These are phyloP conservation scores for Phoxinus phoxinus DNA, from an alignment of 2,113 vertebrate species.

Conservation along the genomic window DNA sequence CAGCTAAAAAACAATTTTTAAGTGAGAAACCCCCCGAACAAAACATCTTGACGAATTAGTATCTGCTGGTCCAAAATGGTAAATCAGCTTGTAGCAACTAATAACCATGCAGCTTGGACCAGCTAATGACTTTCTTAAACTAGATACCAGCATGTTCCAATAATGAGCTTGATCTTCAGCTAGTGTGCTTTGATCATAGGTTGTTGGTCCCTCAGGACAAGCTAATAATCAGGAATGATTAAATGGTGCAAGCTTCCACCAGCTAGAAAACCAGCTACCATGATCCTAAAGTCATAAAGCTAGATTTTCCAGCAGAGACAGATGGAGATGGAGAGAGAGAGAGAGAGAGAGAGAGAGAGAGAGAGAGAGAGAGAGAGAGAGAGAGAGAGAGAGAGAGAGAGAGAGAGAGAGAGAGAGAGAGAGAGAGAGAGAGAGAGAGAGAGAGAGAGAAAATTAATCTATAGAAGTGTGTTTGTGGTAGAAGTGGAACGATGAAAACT, in stretches of 20 bases:
- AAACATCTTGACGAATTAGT: neutral
- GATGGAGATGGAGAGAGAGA: neutral
- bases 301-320: neutral
- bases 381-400: neutral
- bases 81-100: neutral
- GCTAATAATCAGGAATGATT: neutral
- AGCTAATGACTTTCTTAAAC: neutral
- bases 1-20: neutral
- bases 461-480: conserved; percentile 1
- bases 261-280: neutral
- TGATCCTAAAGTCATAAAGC: neutral
- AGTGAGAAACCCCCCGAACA: neutral
- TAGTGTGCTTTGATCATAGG: neutral
- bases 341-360: neutral
- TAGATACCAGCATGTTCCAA: neutral
- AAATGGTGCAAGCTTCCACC: neutral
- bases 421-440: neutral
- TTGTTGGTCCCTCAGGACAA: neutral
- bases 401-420: neutral
- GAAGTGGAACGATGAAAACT: neutral
- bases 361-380: too few relatives aligned
- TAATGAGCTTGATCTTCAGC: neutral
- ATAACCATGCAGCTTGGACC: neutral
- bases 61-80: too few relatives aligned
- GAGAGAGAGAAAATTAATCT: neutral